A percentile compares a stretch with the other conserved stretches of the same genome.
Conservation (phyloP, 2,888 invertebrate genomes). For the Candidula unifasciata region DNA sequence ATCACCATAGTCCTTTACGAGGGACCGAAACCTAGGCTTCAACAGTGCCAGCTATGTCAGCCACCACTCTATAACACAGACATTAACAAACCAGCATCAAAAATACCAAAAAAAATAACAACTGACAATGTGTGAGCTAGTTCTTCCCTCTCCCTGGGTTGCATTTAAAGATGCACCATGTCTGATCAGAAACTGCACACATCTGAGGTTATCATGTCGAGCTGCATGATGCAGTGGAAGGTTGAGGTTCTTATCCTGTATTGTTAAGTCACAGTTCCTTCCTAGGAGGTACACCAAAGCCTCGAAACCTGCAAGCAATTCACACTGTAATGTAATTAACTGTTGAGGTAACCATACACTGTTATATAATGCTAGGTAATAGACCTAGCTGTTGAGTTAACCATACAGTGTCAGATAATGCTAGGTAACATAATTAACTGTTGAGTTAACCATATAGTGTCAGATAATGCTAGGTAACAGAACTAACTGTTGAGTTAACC, state of each 20-base stretch:
- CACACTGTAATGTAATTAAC: no score
- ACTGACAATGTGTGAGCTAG: constrained; percentile 73
- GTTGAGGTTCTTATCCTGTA: constrained; percentile 70
- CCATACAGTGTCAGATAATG: neutral
- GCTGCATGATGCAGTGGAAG: constrained; percentile 75
- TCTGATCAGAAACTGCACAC: constrained; percentile 74
- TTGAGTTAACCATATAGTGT: no score
- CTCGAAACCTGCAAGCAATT: constrained; percentile 67
- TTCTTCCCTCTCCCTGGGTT: constrained; percentile 71
- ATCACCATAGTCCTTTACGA: no score
- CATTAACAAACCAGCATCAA: no score
- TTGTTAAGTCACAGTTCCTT: constrained; percentile 74
- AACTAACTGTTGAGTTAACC: no score
- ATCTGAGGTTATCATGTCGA: constrained; percentile 71
- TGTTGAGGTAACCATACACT: neutral
- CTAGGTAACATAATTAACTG: no score
- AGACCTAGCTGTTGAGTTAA: neutral
- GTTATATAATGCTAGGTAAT: neutral
- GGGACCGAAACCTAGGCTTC: no score
- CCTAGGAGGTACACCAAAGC: constrained; percentile 72
- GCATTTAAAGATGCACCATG: constrained; percentile 73
- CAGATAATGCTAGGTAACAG: no score
- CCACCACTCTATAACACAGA: no score
- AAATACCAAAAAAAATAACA: neutral
- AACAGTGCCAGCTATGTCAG: no score